Base-by-base conservation (phyloP, 2,888 invertebrate genomes). In the Carpatolechia fugitivella region DNA sequence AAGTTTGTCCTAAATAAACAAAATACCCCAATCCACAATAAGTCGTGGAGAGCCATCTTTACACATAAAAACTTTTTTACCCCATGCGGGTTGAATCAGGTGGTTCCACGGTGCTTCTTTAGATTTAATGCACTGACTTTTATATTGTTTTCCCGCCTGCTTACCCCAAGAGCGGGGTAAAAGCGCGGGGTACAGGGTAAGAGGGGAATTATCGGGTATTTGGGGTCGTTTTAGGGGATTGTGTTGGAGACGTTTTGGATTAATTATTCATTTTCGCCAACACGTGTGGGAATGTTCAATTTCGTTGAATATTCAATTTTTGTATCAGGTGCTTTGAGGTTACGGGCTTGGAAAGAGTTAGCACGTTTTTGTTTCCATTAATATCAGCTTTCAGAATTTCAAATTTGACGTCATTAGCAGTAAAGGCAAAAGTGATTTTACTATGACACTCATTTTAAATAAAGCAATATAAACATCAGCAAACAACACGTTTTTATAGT, bases 51-150 rank as follows among this genome's bases (percentile, higher is more conserved):
- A 48, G 52, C 16, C 51, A 16, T 58, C 52, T 53, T 44, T 40
- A 49, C 31, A 52, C 55, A 55, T 49, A 59, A 52, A 59, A 61
- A 55, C 54, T 59, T 50, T 57, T 49, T 36, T 53, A 56, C 58
- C 53, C 55, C 44, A 62, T 64, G 62, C 64, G 63, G 66, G 65
- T 56, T 56, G 63, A 60, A 57, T 61, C 66, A 64, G 63, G 62
- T 38, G 36, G 36, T 50, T 50, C 31, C 52, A 36, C 46, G 63
- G 62, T 38, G 24, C 50, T 50, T 50, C 40, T 56, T 46, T 49
- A 40, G 57, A 60, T 62, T 64, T 65, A 64, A 62, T 64, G 65
- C 61, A 62, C 58, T 59, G 61, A 61, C 60, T 65, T 63, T 61
- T 60, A 59, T 63, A 64, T 63, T 60, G 60, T 59, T 59, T 59